A percentile compares a stretch with the other conserved stretches of the same genome.
Conservation (phyloP, 2,113 vertebrate species). For the Xiphophorus maculatus region DNA sequence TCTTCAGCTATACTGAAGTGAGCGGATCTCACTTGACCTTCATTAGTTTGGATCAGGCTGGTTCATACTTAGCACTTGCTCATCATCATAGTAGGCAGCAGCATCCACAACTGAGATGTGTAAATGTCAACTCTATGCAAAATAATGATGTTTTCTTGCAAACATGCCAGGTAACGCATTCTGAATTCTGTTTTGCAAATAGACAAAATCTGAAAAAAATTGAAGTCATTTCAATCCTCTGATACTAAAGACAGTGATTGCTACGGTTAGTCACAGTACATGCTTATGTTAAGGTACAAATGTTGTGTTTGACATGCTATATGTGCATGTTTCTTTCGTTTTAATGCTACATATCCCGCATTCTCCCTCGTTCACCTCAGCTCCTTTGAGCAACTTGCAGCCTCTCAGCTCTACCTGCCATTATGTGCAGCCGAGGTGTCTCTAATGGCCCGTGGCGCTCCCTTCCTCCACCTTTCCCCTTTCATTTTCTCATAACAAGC, state of each 20-base stretch:
- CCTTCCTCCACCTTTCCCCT: constrained; percentile 71
- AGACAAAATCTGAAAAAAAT: neutral
- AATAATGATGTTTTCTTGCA: neutral
- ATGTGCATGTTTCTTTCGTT: neutral
- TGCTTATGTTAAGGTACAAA: neutral
- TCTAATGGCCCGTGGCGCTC: constrained; percentile 67
- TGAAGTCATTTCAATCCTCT: neutral
- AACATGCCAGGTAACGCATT: neutral
- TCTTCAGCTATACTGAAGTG: neutral
- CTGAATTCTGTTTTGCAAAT: neutral
- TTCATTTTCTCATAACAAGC: constrained; percentile 75
- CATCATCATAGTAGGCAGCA: too few species aligned
- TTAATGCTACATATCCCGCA: neutral
- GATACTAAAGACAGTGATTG: neutral
- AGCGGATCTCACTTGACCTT: neutral
- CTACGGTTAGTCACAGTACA: neutral
- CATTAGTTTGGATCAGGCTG: neutral
- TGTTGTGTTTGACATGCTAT: neutral
- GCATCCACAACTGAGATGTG: neutral
- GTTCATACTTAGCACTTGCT: neutral
- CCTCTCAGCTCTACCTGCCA: constrained; percentile 46
- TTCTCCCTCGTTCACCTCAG: constrained; percentile 20
- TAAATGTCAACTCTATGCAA: neutral
- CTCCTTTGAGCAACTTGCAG: constrained; percentile 27
- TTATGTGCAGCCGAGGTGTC: constrained; percentile 61